A percentile compares a stretch with the other conserved stretches of the same genome.
These are phyloP conservation scores for Drosophila nr. medialis DNA, from an alignment of 2,888 invertebrate species.

Conservation along the genomic window DNA sequence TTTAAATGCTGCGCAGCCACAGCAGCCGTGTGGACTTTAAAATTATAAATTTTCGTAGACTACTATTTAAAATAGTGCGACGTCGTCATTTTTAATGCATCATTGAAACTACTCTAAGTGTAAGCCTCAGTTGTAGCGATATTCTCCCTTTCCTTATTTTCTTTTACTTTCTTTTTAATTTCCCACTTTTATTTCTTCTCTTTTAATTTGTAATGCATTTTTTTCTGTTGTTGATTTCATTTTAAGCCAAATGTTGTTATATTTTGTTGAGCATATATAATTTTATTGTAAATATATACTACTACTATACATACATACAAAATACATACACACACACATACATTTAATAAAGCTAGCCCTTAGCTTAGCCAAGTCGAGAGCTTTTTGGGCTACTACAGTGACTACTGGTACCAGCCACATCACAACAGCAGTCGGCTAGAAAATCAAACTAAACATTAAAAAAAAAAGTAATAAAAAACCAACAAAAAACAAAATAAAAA, in stretches of 20 bases:
- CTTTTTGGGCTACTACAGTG: constrained; percentile 55
- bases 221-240: constrained; percentile 76
- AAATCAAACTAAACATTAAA: constrained; percentile 22
- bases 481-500: constrained; percentile 21
- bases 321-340: constrained; percentile 9
- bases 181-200: constrained; percentile 9
- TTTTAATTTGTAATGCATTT: constrained; percentile 7
- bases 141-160: constrained; percentile 2
- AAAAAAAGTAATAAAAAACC: constrained; percentile 14
- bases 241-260: constrained; percentile 73
- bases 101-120: constrained; percentile 48
- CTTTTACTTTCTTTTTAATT: constrained; percentile 7
- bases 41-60: constrained; percentile 75
- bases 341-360: constrained; percentile 59
- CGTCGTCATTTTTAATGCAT: constrained; percentile 61
- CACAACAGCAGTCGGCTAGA: constrained; percentile 46
- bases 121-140: constrained; percentile 43
- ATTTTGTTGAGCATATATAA: constrained; percentile 62
- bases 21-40: constrained; percentile 74
- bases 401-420: constrained; percentile 56
- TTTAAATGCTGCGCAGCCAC: constrained; percentile 51
- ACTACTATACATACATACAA: constrained; percentile 12
- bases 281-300: constrained; percentile 51
- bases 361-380: constrained; percentile 47
- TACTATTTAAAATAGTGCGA: constrained; percentile 75